phyloP scores from a whole-genome alignment of 2,797 vertebrate genomes.

The Hephaestus fuliginosus region DNA sequence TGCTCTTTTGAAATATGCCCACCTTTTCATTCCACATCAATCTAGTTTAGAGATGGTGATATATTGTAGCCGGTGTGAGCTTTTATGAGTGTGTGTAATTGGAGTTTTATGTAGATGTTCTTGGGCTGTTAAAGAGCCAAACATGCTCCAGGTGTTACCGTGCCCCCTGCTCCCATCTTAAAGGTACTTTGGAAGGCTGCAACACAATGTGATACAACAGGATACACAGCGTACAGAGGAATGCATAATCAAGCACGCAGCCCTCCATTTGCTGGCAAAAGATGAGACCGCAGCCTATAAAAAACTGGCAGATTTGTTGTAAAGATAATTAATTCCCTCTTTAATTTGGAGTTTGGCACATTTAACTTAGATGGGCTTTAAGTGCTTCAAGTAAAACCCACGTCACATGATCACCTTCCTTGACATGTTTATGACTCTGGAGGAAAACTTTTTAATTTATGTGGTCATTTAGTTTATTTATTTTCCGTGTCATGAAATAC shows the following conservation, averaged over 20 bases:
- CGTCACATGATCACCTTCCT: conserved; percentile 11
- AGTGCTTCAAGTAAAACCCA: conserved; percentile 37
- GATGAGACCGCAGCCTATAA: conserved; percentile 34
- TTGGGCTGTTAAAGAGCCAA: conserved; percentile 71
- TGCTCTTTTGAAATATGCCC: conserved; percentile 73
- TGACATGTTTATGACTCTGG: conserved; percentile 8
- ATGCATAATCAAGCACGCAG: background rate
- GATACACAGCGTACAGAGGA: background rate
- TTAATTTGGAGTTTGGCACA: conserved; percentile 59
- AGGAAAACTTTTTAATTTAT: conserved; percentile 29
- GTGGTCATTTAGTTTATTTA: conserved; percentile 5
- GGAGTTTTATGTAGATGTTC: conserved; percentile 81
- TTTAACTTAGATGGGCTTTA: conserved; percentile 36
- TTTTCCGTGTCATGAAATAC: background rate
- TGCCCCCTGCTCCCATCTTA: conserved; percentile 49
- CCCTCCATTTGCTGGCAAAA: conserved; percentile 20
- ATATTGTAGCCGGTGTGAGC: conserved; percentile 56
- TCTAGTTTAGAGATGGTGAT: conserved; percentile 71
- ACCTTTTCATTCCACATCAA: conserved; percentile 69
- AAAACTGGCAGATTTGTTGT: conserved; percentile 46
- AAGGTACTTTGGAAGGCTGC: conserved; percentile 47
- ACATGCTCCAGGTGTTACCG: conserved; percentile 72
- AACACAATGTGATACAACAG: conserved; percentile 24
- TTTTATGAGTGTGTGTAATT: conserved; percentile 79
- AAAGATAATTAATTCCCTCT: conserved; percentile 58